Evolutionary conservation across 2,113 vertebrate species (phyloP), one percentile per base, ranked within the genome.

Genomic region (Dascyllus trimaculatus): DNA sequence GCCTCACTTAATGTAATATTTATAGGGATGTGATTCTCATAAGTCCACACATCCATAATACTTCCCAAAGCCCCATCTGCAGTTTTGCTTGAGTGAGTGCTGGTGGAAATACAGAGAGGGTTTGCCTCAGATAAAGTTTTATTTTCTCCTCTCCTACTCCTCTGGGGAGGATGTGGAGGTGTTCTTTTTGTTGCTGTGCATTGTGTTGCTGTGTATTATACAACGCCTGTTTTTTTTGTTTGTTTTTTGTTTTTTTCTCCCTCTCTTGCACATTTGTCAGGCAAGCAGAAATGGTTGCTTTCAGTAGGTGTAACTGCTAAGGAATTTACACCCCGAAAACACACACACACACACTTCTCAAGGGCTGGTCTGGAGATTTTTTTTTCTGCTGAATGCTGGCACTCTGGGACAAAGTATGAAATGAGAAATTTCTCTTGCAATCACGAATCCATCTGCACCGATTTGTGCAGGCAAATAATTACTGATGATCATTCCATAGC

Each of bases 201-300:
- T 82, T 53, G 53, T 77, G 69, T 64, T 71, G 45, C 45, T 24
- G 56, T 72, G 40, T 59, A 35, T 56, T 67, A 65, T 71, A 74
- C 68, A 71, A 35, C 21, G 49, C 18, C 14, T 78, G 17, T 38
- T 60, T 45, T 43, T 71, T 49, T 48, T 10, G n/a, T n/a, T 35
- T 6, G 29, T 61, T 46, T 43, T 71, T 45, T 49, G 7, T 48
- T 48, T 32, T 32, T 35, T 15, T 4, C n/a, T 10, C 52, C 56
- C 8, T 15, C 29, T 25, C 19, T 40, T 70, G 66, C 70, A 79
- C 78, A 81, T 89, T 88, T 82, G 63, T 86, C 83, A 85, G 67
- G 35, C 14, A 76, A 66, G 52, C 69, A 81, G 67, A 78, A 79
- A 71, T 58, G 61, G 24, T 79, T 78, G 76, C 59, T 79, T 87